These are phyloP conservation scores for Muscicapa adusta DNA, from an alignment of 2,113 vertebrate genomes.

Conservation along the genomic window DNA sequence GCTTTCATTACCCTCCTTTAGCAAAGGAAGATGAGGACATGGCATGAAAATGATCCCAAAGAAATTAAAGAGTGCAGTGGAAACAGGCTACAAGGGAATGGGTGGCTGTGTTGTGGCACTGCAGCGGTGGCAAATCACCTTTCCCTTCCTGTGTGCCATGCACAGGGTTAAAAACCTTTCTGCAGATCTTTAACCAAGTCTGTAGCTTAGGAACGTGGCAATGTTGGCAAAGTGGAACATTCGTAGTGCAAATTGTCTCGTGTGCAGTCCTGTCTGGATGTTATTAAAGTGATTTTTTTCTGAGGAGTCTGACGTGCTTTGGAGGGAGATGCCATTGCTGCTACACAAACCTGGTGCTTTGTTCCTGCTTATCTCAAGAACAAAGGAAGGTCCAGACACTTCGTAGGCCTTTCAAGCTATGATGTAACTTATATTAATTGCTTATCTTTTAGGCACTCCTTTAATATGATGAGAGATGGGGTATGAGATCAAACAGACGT, in stretches of 20 bases:
- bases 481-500: neutral
- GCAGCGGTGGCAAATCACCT: neutral
- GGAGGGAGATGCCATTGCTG: neutral
- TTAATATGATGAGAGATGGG: neutral
- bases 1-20: neutral
- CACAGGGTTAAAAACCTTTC: neutral
- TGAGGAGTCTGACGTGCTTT: neutral
- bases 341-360: neutral
- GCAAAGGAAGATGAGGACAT: neutral
- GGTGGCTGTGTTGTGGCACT: neutral
- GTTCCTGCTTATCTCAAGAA: neutral
- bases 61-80: neutral
- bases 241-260: neutral
- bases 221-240: neutral
- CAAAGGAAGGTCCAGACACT: neutral
- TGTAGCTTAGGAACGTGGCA: neutral
- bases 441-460: neutral
- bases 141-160: neutral
- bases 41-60: neutral
- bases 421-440: neutral
- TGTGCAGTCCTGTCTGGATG: neutral
- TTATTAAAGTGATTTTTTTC: constrained; percentile 1
- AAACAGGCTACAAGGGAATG: neutral
- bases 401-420: neutral
- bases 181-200: neutral